Evolutionary conservation across 2,888 invertebrate species (phyloP).

Genomic region (Scaptomyza tumidula): DNA sequence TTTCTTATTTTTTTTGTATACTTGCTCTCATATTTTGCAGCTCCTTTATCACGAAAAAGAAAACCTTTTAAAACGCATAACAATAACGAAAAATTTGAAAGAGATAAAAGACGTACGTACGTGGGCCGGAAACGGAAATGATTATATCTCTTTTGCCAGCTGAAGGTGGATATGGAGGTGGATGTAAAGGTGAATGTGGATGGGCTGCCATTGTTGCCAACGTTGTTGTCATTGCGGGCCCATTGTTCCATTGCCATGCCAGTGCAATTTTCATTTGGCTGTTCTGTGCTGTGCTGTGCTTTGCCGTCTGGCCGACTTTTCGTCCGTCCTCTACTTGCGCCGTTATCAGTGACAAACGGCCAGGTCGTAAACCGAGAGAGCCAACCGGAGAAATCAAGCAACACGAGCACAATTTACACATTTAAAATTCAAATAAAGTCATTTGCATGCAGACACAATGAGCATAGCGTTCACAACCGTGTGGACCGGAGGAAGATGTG

Average conservation of each 20-base stretch:
- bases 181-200: conserved; percentile 4
- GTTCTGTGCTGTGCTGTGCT: conserved; percentile 23
- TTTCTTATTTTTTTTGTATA: conserved; percentile 42
- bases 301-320: conserved; percentile 39
- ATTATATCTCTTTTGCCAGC: conserved; percentile 70
- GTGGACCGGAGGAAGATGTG: conserved; percentile 6
- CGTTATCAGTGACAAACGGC: conserved; percentile 79
- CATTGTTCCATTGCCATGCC: conserved; percentile 65
- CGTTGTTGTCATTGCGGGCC: conserved; percentile 69
- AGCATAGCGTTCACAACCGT: conserved; percentile 21
- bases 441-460: conserved; percentile 77
- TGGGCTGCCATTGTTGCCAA: conserved; percentile 36
- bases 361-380: conserved; percentile 65
- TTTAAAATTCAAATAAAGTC: conserved; percentile 79
- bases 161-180: conserved; percentile 8
- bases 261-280: conserved; percentile 71
- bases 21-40: conserved; percentile 35
- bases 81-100: conserved; percentile 78
- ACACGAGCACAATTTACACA: conserved; percentile 74
- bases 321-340: conserved; percentile 41
- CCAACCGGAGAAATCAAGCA: conserved; percentile 49
- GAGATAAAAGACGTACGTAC: conserved; percentile 75
- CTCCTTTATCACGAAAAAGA: conserved; percentile 65
- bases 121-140: conserved; percentile 77
- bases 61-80: conserved; percentile 76